These are phyloP conservation scores for Eudasyphora cyanicolor DNA, from an alignment of 2,888 invertebrate genomes.

Conservation along the genomic window DNA sequence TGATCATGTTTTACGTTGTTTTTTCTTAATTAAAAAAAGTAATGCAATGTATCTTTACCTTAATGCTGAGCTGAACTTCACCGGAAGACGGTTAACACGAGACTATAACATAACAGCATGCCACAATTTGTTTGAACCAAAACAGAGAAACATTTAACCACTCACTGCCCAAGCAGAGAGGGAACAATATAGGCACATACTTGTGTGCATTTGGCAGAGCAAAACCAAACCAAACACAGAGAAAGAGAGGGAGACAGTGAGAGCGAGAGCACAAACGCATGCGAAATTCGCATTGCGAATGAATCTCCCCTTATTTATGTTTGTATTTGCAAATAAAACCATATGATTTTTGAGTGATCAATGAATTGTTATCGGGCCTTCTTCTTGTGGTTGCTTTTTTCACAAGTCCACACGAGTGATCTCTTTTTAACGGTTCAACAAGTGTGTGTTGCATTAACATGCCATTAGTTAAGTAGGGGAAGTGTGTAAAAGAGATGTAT, in stretches of 20 bases:
- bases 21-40: not conserved
- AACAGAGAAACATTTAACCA: not conserved
- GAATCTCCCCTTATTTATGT: not conserved
- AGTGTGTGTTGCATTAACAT: not conserved
- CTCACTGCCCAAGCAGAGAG: not conserved
- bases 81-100: not conserved
- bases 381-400: not conserved
- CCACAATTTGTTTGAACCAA: not conserved
- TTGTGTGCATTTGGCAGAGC: not conserved
- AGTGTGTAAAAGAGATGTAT: conserved; percentile 56
- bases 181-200: not conserved
- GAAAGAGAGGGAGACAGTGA: not conserved
- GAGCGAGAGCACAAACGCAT: too few species aligned
- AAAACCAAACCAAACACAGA: not conserved
- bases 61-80: not conserved
- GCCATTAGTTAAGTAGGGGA: conserved; percentile 19
- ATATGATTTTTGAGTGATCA: too few species aligned
- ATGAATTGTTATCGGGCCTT: not conserved
- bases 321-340: not conserved
- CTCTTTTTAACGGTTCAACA: conserved; percentile 51
- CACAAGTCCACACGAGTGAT: conserved; percentile 38
- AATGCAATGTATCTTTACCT: not conserved
- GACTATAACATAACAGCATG: not conserved
- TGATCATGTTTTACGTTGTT: conserved; percentile 1
- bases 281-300: not conserved